These are phyloP conservation scores for Ladona fulva DNA, from an alignment of 1,140 invertebrate species.

Conservation along the genomic window DNA sequence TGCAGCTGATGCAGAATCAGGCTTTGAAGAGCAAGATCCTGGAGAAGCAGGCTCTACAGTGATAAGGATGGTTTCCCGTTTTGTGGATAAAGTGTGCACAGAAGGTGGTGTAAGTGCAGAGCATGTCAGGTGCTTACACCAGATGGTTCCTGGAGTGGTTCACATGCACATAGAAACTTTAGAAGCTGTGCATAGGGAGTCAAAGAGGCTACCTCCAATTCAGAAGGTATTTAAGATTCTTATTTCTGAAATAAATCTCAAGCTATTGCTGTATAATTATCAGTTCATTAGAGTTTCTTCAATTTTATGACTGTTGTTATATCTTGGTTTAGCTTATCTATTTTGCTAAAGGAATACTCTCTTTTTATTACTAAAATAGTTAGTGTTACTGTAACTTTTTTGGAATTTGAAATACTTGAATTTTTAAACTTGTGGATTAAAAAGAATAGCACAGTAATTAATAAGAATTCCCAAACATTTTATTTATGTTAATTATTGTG, in stretches of 20 bases:
- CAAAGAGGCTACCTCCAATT: constrained; percentile 84
- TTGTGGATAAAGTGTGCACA: constrained; percentile 91
- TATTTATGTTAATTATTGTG: no score
- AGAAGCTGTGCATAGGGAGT: constrained; percentile 76
- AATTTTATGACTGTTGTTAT: no score
- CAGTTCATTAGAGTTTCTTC: no score
- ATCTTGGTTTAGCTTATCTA: no score
- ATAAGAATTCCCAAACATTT: no score
- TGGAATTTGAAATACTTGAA: no score
- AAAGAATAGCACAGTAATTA: no score
- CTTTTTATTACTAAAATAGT: no score
- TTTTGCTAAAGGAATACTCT: no score
- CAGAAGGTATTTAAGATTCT: constrained; percentile 64
- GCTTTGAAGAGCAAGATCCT: constrained; percentile 87
- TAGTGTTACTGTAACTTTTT: no score
- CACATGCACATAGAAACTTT: constrained; percentile 91
- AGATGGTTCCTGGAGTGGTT: constrained; percentile 88
- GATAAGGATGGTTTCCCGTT: constrained; percentile 83
- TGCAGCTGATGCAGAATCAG: constrained; percentile 76
- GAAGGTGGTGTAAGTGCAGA: constrained; percentile 86
- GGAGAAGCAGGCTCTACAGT: constrained; percentile 80
- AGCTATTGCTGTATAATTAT: not conserved
- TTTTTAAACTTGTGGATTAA: no score
- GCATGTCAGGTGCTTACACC: constrained; percentile 83
- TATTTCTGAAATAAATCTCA: not conserved